Conservation (phyloP, 2,888 invertebrate genomes). For the Noctua comes region DNA sequence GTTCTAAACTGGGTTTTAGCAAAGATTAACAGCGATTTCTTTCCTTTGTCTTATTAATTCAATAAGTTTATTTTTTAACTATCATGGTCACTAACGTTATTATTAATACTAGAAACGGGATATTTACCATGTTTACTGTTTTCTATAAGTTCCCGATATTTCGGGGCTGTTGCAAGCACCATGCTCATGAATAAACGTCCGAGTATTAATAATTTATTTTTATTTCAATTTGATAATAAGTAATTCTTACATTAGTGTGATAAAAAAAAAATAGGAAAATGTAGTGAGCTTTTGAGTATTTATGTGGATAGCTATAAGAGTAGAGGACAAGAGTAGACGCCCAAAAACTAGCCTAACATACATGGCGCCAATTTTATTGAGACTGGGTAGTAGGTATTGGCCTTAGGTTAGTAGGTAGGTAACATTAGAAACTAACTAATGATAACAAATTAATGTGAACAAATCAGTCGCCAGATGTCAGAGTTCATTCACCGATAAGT, state of each 20-base stretch:
- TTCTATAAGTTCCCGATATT: too few relatives aligned
- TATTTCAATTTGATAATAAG: neutral
- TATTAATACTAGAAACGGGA: too few relatives aligned
- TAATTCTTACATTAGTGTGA: neutral
- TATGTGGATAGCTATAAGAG: too few relatives aligned
- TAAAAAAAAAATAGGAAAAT: too few relatives aligned
- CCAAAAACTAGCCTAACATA: neutral
- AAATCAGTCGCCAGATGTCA: slow-evolving; percentile 45
- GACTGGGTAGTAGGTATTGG: slow-evolving; percentile 7
- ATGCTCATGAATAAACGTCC: too few relatives aligned
- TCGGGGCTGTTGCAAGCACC: too few relatives aligned
- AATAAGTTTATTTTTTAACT: too few relatives aligned
- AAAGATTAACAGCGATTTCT: neutral
- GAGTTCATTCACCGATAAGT: slow-evolving; percentile 46
- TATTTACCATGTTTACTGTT: too few relatives aligned
- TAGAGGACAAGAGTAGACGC: too few relatives aligned
- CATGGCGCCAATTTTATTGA: slow-evolving; percentile 5
- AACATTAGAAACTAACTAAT: slow-evolving; percentile 11
- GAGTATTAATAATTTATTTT: too few relatives aligned
- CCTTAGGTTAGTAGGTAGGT: slow-evolving; percentile 13
- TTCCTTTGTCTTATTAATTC: neutral
- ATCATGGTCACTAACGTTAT: too few relatives aligned
- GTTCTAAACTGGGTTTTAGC: neutral
- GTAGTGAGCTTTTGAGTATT: too few relatives aligned
- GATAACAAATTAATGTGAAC: slow-evolving; percentile 31